These are phyloP conservation scores for Rhodinocichla rosea DNA, from an alignment of 2,113 vertebrate genomes.

Conservation along the genomic window DNA sequence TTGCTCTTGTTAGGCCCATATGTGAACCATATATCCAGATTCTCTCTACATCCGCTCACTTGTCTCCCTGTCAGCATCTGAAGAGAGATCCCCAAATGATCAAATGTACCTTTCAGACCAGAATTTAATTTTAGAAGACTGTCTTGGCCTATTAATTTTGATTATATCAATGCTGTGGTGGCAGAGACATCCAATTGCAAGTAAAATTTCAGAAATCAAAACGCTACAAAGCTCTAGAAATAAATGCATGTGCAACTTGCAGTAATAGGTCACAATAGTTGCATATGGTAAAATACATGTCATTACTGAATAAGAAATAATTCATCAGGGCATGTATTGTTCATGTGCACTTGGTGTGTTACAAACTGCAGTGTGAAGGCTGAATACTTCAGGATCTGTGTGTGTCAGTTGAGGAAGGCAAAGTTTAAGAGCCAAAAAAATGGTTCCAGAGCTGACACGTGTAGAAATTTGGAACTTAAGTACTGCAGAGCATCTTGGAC, in stretches of 20 bases:
- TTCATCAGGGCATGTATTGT: not conserved
- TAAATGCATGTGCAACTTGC: not conserved
- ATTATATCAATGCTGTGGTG: slow-evolving; percentile 2
- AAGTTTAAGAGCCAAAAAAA: not conserved
- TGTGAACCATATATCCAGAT: slow-evolving; percentile 61
- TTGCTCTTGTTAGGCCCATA: slow-evolving; percentile 59
- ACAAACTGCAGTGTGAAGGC: not conserved
- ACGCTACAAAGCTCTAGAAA: not conserved
- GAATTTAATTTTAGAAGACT: slow-evolving; percentile 56
- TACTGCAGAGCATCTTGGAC: not conserved
- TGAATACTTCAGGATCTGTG: not conserved
- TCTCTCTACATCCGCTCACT: slow-evolving; percentile 47
- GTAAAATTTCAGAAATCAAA: not conserved
- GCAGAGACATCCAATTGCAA: not conserved
- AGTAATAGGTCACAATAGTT: not conserved
- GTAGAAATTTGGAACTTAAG: not conserved
- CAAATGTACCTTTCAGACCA: slow-evolving; percentile 46
- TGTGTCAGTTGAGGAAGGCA: not conserved
- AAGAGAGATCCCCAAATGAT: slow-evolving; percentile 62
- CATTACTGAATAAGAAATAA: not conserved
- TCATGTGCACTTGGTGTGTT: not conserved
- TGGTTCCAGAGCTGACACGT: not conserved
- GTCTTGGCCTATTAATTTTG: slow-evolving; percentile 52
- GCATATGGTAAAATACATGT: not conserved
- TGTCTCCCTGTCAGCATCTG: slow-evolving; percentile 54